Base-by-base conservation (phyloP, 2,113 vertebrate species). In the Cryptomyrus ogoouensis region DNA sequence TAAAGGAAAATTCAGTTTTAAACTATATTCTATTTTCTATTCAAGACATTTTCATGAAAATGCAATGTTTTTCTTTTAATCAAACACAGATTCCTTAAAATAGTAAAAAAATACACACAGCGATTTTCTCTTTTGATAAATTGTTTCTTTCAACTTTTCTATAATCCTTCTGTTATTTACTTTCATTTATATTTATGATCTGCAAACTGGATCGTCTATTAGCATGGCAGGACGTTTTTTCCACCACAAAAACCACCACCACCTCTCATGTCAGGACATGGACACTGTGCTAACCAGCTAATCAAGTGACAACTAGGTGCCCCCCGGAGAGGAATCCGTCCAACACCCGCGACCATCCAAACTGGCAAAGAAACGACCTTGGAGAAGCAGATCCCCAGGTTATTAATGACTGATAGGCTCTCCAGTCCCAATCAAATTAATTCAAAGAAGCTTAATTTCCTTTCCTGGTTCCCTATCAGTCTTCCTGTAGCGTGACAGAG, bases 391-490 rank as follows among this genome's bases (percentile, higher is more conserved):
- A 49, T 85, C 47, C 42, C 47, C 47, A 27, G 83, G 83, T 12
- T 15, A 86, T 50, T 86, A 50, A 86, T 27, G 44, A 50, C 24
- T 50, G 44, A 50, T 49, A 86, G 42, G 46, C 44, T 49, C 44
- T 47, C 83, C 83, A n/a, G 47, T 19, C 4, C 83, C 44, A n/a
- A 50, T 86, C 47, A 21, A 49, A 86, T 86, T 86, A 47, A 86
- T 27, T 85, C 83, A 86, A 86, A 50, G 83, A 15, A 86, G 83
- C 31, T 35, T 77, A 77, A 27, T 70, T 86, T n/a, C 83, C 24
- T 27, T 86, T n/a, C 83, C 24, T 6, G 13, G 5, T 50, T 49
- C 24, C 83, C 83, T 27, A n/a, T 50, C 83, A 86, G 83, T n/a
- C 21, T 27, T 50, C 24, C 10, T 31, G 44, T 47, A 49, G 42